Conservation (phyloP, 2,888 invertebrate species). For the Adineta ricciae region DNA sequence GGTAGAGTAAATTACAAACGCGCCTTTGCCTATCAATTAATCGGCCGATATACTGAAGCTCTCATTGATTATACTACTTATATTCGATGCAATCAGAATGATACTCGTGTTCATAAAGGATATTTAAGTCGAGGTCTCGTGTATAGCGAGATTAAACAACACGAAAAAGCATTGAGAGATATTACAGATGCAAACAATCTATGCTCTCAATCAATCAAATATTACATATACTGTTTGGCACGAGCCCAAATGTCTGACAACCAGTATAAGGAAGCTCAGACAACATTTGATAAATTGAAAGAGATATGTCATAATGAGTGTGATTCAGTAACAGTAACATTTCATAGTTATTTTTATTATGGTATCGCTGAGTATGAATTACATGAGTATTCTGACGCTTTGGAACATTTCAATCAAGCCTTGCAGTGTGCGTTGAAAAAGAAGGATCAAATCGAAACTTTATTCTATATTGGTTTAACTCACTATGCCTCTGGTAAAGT, state of each 20-base stretch:
- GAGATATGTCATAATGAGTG: not conserved
- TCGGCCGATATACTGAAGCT: not conserved
- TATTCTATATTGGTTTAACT: not conserved
- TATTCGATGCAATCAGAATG: not conserved
- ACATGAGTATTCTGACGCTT: not conserved
- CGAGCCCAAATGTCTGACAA: not conserved
- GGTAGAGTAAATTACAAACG: not conserved
- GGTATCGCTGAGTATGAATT: not conserved
- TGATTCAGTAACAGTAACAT: not conserved
- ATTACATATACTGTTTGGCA: not conserved
- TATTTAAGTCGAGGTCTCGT: not conserved
- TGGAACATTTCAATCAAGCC: not conserved
- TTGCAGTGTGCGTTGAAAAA: not conserved
- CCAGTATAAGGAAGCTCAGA: not conserved
- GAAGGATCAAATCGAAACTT: not conserved
- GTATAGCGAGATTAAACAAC: not conserved
- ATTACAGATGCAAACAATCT: not conserved
- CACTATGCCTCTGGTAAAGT: not conserved
- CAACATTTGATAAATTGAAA: not conserved
- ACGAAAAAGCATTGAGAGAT: not conserved
- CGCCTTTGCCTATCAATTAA: not conserved
- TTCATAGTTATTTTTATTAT: not conserved
- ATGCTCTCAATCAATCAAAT: not conserved
- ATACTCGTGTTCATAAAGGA: not conserved
- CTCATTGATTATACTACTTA: not conserved